phyloP scores from a whole-genome alignment of 2,797 vertebrate species.

The Cirrhinus mrigala region DNA sequence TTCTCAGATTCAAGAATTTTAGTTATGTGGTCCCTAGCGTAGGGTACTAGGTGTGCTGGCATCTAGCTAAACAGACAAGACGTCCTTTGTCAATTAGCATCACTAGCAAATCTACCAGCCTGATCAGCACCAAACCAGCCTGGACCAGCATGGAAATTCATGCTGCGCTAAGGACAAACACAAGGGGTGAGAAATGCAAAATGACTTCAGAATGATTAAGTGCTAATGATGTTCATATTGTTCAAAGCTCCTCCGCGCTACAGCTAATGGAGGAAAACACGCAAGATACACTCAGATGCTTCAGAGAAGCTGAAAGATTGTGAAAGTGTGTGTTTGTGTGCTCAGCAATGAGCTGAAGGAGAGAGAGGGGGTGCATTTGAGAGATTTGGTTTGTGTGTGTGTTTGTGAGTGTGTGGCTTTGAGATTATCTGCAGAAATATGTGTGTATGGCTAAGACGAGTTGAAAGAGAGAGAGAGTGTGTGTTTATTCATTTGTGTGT shows the following conservation, averaged over 20 bases:
- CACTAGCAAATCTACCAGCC: conserved; percentile 16
- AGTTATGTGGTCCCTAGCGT: background rate
- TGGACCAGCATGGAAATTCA: conserved; percentile 37
- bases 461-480: conserved; percentile 36
- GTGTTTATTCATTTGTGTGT: conserved; percentile 63
- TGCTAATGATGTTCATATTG: conserved; percentile 51
- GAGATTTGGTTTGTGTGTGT: conserved; percentile 41
- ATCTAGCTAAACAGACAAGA: background rate
- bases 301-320: conserved; percentile 32
- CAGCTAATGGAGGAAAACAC: conserved; percentile 51
- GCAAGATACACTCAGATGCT: conserved; percentile 41
- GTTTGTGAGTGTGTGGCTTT: conserved; percentile 48
- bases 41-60: background rate
- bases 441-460: conserved; percentile 58
- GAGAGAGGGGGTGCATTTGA: conserved; percentile 15
- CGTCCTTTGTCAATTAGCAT: background rate
- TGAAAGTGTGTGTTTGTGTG: conserved; percentile 27
- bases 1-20: background rate
- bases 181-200: conserved; percentile 40
- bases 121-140: conserved; percentile 39
- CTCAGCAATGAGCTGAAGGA: conserved; percentile 38
- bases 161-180: conserved; percentile 36
- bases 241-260: conserved; percentile 41
- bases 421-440: conserved; percentile 51
- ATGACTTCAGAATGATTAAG: conserved; percentile 44